Conservation (phyloP, 23 tunicate genomes). For the Styela plicata region DNA sequence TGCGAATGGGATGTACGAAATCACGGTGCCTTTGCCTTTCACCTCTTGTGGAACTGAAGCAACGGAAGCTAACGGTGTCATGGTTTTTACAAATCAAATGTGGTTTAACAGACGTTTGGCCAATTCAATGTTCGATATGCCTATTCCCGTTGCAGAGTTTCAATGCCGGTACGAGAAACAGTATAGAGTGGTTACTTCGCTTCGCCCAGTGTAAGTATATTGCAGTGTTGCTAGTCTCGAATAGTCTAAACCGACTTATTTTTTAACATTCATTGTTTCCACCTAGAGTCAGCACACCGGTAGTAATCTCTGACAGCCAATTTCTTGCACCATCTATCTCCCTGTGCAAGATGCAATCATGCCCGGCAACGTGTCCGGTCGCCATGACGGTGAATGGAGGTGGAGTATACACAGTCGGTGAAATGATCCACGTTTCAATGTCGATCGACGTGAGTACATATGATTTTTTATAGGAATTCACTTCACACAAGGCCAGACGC, state of each 20-base stretch:
- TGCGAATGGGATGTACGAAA: slow-evolving; percentile 10
- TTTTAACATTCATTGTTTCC: background rate
- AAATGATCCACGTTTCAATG: slow-evolving; percentile 27
- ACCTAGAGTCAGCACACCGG: slow-evolving; percentile 10
- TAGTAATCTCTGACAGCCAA: background rate
- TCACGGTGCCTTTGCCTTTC: slow-evolving; percentile 28
- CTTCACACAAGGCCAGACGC: too few species aligned
- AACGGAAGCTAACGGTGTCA: background rate
- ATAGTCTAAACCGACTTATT: background rate
- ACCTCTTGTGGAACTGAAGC: slow-evolving; percentile 15
- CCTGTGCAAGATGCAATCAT: slow-evolving; percentile 8
- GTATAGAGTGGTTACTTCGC: slow-evolving; percentile 25
- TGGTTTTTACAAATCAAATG: slow-evolving; percentile 18
- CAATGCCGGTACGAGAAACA: slow-evolving; percentile 23
- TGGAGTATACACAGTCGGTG: slow-evolving; percentile 18
- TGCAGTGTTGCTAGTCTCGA: background rate
- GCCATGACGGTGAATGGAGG: slow-evolving; percentile 1
- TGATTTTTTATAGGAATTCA: too few species aligned
- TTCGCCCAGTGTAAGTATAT: slow-evolving; percentile 44
- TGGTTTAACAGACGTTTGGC: slow-evolving; percentile 30
- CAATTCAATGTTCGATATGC: slow-evolving; percentile 21
- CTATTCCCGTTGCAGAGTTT: slow-evolving; percentile 37
- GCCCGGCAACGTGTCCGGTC: slow-evolving; percentile 10
- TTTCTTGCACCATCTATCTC: background rate
- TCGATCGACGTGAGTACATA: slow-evolving; percentile 23